Evolutionary conservation across 2,888 invertebrate species (phyloP).

Genomic region (Bedellia somnulentella): DNA sequence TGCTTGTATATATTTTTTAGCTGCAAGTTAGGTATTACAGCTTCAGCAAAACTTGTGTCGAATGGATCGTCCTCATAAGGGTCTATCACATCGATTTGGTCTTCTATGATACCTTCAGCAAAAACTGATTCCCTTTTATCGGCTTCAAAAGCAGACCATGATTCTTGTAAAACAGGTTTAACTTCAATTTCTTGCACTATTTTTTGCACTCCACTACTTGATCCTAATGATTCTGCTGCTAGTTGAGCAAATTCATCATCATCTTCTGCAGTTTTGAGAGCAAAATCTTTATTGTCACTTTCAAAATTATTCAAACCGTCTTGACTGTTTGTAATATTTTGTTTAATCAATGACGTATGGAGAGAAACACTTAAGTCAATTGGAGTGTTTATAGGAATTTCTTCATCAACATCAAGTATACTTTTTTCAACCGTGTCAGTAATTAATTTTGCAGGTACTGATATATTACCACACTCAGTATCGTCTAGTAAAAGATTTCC

Average conservation of each 20-base stretch:
- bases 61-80: conserved; percentile 76
- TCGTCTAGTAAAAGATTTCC: conserved; percentile 71
- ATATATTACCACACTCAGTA: conserved; percentile 29
- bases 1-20: conserved; percentile 44
- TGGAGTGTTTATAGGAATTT: conserved; percentile 67
- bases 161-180: conserved; percentile 48
- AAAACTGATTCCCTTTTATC: conserved; percentile 45
- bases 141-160: conserved; percentile 70
- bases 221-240: conserved; percentile 73
- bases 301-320: conserved; percentile 16
- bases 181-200: conserved; percentile 37
- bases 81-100: conserved; percentile 42
- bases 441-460: conserved; percentile 41
- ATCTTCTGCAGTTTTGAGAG: conserved; percentile 34
- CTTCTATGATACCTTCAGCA: conserved; percentile 46
- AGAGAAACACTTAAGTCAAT: conserved; percentile 72
- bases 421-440: conserved; percentile 69
- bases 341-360: conserved; percentile 54
- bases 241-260: conserved; percentile 77
- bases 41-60: conserved; percentile 81
- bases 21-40: conserved; percentile 60
- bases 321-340: conserved; percentile 26
- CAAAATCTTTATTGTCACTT: conserved; percentile 27
- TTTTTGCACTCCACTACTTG: conserved; percentile 53
- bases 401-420: conserved; percentile 74